These are phyloP conservation scores for Vanessa atalanta DNA, from an alignment of 1,140 invertebrate species.

Conservation along the genomic window DNA sequence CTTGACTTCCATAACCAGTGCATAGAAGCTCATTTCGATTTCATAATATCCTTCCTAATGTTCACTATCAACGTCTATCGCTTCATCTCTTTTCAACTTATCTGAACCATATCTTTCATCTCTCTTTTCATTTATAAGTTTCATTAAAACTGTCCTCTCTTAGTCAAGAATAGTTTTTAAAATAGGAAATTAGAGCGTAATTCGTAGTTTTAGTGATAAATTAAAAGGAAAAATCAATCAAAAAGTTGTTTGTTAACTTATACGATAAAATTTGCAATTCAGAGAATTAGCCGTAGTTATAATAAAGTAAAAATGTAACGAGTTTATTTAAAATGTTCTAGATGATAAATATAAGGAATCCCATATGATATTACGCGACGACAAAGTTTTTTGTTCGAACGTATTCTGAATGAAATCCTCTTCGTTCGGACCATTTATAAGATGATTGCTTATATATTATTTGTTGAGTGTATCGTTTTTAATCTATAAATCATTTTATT, in stretches of 20 bases:
- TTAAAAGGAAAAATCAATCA: conserved; percentile 64
- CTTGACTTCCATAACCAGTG: conserved; percentile 4
- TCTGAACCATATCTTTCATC: conserved; percentile 28
- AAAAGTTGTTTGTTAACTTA: conserved; percentile 77
- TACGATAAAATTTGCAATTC: conserved; percentile 77
- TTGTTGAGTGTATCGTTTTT: conserved; percentile 44
- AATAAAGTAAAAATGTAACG: conserved; percentile 65
- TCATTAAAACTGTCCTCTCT: conserved; percentile 44
- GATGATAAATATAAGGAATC: conserved; percentile 58
- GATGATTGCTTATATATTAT: conserved; percentile 45
- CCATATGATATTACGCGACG: conserved; percentile 42
- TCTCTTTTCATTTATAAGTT: conserved; percentile 32
- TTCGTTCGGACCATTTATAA: conserved; percentile 44
- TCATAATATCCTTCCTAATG: conserved; percentile 8
- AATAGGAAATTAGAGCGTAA: conserved; percentile 67
- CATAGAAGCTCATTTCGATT: conserved; percentile 5
- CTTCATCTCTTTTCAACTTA: conserved; percentile 19
- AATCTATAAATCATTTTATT: conserved; percentile 49
- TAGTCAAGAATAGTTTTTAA: conserved; percentile 52
- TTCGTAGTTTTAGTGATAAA: conserved; percentile 67
- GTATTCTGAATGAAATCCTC: background rate
- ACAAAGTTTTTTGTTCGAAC: conserved; percentile 48
- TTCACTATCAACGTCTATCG: background rate
- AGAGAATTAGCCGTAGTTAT: conserved; percentile 75
- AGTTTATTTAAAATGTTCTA: conserved; percentile 69